Percentiles rank a stretch among this genome's conserved stretches.
Conservation (phyloP, 2,888 invertebrate genomes). For the Spilosoma lubricipeda region DNA sequence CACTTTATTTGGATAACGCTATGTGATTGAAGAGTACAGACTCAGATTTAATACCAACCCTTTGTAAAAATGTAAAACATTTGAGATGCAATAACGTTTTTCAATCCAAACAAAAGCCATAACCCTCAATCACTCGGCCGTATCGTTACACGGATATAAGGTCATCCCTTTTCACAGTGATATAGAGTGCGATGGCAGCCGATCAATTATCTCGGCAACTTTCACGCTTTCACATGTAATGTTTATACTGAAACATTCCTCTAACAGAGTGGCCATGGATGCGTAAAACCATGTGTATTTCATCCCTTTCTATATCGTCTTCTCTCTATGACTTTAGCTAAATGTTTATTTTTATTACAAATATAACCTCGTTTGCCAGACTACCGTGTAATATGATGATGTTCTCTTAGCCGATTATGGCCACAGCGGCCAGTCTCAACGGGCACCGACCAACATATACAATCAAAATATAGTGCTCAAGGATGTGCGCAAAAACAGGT, state of each 20-base stretch:
- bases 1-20: background rate
- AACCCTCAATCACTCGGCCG: constrained; percentile 9
- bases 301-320: background rate
- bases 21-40: background rate
- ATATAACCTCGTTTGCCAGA: background rate
- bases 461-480: too few relatives aligned
- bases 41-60: background rate
- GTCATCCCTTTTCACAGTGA: constrained; percentile 11
- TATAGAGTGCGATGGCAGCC: constrained; percentile 6
- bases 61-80: constrained; percentile 1
- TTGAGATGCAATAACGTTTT: constrained; percentile 1
- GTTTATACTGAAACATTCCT: background rate
- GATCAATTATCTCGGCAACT: constrained; percentile 9
- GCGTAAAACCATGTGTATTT: background rate
- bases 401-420: too few relatives aligned
- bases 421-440: too few relatives aligned
- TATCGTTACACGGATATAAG: constrained; percentile 2
- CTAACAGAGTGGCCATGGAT: background rate
- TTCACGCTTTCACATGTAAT: constrained; percentile 5
- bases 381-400: background rate
- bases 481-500: too few relatives aligned
- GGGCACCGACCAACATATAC: too few relatives aligned
- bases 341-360: background rate
- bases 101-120: background rate
- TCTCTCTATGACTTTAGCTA: background rate